Base-by-base conservation (phyloP, 2,888 invertebrate species). In the Phortica okadai region DNA sequence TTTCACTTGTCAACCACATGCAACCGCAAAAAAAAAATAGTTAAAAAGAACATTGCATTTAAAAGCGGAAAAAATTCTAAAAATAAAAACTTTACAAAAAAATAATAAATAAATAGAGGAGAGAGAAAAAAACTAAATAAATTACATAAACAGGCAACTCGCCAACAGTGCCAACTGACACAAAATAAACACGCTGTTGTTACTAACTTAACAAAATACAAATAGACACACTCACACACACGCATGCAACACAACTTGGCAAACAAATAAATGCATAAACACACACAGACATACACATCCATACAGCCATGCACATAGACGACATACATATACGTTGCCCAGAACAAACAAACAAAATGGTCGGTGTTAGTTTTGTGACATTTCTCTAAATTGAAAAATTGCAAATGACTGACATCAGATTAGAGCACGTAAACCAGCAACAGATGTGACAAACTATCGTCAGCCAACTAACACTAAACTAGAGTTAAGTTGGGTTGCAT, bases 361-460 rank as follows among this genome's bases (percentile, higher is more conserved):
- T 85, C 45, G 25, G 25, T 14, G 70, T n/a, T 54, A 72, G 56
- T 54, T 72, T 54, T 83, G 87, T 88, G 87, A 88, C 85, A 85
- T 86, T 85, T 85, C 85, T 77, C 85, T 77, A 86, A 85, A 88
- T 88, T 88, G 85, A 85, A 85, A 86, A 88, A 88, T 84, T 88
- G 83, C 85, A 85, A 85, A 88, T 85, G 87, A 85, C 82, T 88
- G 88, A 85, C 85, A 86, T 80, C 82, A 85, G 88, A 83, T 88
- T 83, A 88, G 81, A 81, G 79, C 81, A 84, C 84, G 82, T 82
- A 82, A 81, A 74, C 76, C 76, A 79, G 81, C 81, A 81, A 70
- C 83, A 80, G 74, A 72, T 75, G 77, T 77, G 70, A 72, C 54
- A 72, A 56, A 72, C 33, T 72, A 56, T 50, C 21, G 42, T 62